Conservation (phyloP, 2,797 vertebrate species). For the Crocidura indochinensis region DNA sequence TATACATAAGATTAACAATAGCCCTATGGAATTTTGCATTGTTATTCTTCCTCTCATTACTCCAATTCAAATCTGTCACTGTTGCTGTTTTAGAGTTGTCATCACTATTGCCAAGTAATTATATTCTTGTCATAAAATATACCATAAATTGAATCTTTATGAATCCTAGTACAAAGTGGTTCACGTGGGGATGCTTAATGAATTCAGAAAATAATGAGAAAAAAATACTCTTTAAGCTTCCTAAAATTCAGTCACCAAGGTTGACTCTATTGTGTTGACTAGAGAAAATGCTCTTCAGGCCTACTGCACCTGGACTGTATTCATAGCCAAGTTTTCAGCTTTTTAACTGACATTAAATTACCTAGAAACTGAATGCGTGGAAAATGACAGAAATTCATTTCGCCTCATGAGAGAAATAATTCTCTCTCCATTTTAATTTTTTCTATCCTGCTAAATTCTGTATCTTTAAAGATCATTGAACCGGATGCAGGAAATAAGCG, state of each 20-base stretch:
- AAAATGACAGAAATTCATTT: conserved; percentile 81
- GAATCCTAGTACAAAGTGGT: conserved; percentile 67
- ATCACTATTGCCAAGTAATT: conserved; percentile 67
- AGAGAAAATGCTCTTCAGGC: conserved; percentile 70
- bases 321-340: conserved; percentile 80
- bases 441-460: conserved; percentile 52
- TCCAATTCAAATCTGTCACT: conserved; percentile 73
- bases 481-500: conserved; percentile 40
- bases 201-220: conserved; percentile 79
- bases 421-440: conserved; percentile 69
- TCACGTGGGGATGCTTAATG: conserved; percentile 76
- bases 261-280: conserved; percentile 75
- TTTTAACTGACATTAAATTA: conserved; percentile 78
- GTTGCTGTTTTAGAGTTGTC: conserved; percentile 72
- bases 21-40: conserved; percentile 68
- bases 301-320: conserved; percentile 76
- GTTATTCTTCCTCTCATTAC: conserved; percentile 65
- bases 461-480: conserved; percentile 22
- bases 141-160: conserved; percentile 67
- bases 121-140: conserved; percentile 83
- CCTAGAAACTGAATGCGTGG: conserved; percentile 67
- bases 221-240: conserved; percentile 69
- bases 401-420: conserved; percentile 71
- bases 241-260: conserved; percentile 50
- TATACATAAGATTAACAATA: conserved; percentile 69